A percentile compares a stretch with the other conserved stretches of the same genome.
Evolutionary conservation across 2,888 invertebrate species (phyloP).

Genomic region (Sthenelais limicola): DNA sequence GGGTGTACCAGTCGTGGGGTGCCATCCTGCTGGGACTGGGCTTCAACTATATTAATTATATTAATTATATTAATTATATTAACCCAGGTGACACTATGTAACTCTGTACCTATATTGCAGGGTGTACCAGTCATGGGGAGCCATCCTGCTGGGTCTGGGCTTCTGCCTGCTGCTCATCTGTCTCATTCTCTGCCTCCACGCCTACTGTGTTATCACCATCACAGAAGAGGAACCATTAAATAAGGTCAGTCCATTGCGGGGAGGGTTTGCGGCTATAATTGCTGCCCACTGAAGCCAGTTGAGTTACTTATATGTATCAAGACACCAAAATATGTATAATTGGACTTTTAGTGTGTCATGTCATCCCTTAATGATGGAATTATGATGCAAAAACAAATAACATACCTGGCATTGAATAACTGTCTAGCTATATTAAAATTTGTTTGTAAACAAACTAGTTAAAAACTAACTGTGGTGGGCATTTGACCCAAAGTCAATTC

Average conservation of each 20-base stretch:
- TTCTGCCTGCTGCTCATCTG: slow-evolving; percentile 61
- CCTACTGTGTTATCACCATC: slow-evolving; percentile 66
- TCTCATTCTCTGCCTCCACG: slow-evolving; percentile 63
- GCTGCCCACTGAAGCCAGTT: no score
- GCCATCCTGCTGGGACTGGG: neutral
- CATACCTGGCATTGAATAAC: no score
- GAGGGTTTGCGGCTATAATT: neutral
- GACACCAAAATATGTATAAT: no score
- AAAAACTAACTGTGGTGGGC: no score
- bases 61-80: neutral
- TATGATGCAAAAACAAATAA: no score
- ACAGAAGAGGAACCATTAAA: slow-evolving; percentile 54
- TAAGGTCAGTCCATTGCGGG: slow-evolving; percentile 18
- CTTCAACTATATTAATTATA: neutral
- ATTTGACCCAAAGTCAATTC: no score
- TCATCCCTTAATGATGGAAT: no score
- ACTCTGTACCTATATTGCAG: slow-evolving; percentile 41
- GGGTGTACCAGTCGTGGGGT: neutral
- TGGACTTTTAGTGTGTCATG: no score
- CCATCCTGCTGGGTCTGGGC: slow-evolving; percentile 61
- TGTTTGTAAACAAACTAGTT: no score
- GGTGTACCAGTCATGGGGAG: slow-evolving; percentile 57
- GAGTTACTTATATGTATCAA: no score
- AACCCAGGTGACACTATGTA: neutral
- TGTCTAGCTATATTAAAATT: no score